A percentile compares a stretch with the other conserved stretches of the same genome.
Evolutionary conservation across 2,797 vertebrate genomes (phyloP).

Genomic region (Gastrophryne carolinensis): DNA sequence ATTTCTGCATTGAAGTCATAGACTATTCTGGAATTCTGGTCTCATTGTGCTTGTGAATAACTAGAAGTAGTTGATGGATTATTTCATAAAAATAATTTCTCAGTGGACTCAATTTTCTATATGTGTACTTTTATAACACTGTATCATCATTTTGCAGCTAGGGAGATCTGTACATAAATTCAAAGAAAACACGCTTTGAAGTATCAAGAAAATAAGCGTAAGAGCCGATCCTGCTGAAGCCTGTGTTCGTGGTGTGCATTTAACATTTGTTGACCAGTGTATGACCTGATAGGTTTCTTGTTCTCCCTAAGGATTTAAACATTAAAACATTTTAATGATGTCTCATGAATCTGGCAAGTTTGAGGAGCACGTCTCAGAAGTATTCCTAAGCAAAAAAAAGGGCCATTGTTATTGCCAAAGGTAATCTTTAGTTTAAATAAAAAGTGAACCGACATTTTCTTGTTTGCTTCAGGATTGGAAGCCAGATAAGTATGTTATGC

Average conservation of each 20-base stretch:
- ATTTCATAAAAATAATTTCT: neutral
- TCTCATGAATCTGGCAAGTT: neutral
- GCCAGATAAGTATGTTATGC: slow-evolving; percentile 68
- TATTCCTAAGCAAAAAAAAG: slow-evolving; percentile 21
- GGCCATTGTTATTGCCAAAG: slow-evolving; percentile 15
- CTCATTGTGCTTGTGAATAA: neutral
- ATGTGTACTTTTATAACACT: neutral
- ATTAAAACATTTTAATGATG: slow-evolving; percentile 38
- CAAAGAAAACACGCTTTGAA: too few relatives aligned
- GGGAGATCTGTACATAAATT: neutral
- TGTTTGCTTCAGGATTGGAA: slow-evolving; percentile 59
- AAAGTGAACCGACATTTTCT: slow-evolving; percentile 46
- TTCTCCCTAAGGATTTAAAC: slow-evolving; percentile 22
- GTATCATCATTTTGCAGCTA: neutral
- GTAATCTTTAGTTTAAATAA: neutral
- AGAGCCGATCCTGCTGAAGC: slow-evolving; percentile 19
- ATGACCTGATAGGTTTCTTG: neutral
- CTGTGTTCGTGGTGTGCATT: slow-evolving; percentile 32
- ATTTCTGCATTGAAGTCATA: neutral
- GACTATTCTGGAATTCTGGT: neutral
- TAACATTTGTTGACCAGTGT: neutral
- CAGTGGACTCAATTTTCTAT: neutral
- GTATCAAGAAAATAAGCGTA: slow-evolving; percentile 14
- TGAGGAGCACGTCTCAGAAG: slow-evolving; percentile 29
- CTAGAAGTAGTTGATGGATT: neutral